These are phyloP conservation scores for Sebastes minor DNA, from an alignment of 2,797 vertebrate genomes.

Conservation along the genomic window DNA sequence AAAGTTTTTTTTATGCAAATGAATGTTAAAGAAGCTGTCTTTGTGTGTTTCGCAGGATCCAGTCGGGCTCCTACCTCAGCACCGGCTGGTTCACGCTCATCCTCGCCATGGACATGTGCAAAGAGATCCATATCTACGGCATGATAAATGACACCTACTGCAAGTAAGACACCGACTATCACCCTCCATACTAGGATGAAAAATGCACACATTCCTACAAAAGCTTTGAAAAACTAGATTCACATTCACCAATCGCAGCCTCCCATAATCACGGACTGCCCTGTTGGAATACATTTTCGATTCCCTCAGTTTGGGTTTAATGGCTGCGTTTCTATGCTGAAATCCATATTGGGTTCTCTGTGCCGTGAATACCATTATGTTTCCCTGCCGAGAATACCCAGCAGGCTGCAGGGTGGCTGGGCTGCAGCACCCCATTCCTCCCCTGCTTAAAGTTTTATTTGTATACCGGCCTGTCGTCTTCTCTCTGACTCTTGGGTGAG, in stretches of 20 bases:
- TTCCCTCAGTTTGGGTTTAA: constrained; percentile 54
- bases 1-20: constrained; percentile 17
- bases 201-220: constrained; percentile 15
- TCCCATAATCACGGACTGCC: constrained; percentile 11
- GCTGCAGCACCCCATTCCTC: constrained; percentile 18
- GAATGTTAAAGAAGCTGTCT: background rate
- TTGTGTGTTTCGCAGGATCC: constrained; percentile 86
- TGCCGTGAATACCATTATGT: constrained; percentile 57
- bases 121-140: constrained; percentile 95
- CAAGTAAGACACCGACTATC: constrained; percentile 88
- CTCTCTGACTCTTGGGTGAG: constrained; percentile 41
- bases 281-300: constrained; percentile 48
- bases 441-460: constrained; percentile 27
- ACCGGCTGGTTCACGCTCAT: constrained; percentile 99
- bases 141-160: constrained; percentile 99
- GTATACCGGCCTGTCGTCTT: constrained; percentile 6
- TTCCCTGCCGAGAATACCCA: constrained; percentile 37
- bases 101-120: constrained; percentile 98
- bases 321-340: constrained; percentile 62
- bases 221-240: constrained; percentile 39
- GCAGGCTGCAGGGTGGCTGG: constrained; percentile 41
- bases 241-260: constrained; percentile 48
- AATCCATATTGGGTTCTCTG: constrained; percentile 60
- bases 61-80: constrained; percentile 98
- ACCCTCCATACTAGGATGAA: constrained; percentile 3